These are phyloP conservation scores for Bombus ignitus DNA, from an alignment of 1,140 invertebrate genomes.

Conservation along the genomic window DNA sequence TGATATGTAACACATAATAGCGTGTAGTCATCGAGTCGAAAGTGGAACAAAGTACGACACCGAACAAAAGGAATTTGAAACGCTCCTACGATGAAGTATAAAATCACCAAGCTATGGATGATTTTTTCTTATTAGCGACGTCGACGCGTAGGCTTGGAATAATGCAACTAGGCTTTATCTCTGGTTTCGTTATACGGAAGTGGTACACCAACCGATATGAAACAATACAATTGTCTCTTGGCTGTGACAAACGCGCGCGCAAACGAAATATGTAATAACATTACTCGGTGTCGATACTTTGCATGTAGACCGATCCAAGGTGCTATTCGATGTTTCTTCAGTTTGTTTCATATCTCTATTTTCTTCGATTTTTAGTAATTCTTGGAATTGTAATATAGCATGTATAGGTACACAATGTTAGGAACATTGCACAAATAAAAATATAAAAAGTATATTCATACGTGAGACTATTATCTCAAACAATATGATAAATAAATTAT, in stretches of 20 bases:
- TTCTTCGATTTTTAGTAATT: background rate
- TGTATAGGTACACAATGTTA: background rate
- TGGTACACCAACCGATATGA: constrained; percentile 46
- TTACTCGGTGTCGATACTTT: background rate
- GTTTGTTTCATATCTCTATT: background rate
- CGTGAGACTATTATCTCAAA: no score
- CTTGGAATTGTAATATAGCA: background rate
- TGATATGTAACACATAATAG: background rate
- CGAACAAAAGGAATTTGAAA: background rate
- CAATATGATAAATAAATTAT: no score
- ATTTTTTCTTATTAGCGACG: constrained; percentile 21
- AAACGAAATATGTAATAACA: background rate
- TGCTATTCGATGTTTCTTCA: background rate
- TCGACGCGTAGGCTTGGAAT: constrained; percentile 15
- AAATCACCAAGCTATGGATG: background rate
- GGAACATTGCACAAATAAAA: no score
- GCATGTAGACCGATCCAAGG: background rate
- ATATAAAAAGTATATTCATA: no score
- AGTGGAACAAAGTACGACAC: background rate
- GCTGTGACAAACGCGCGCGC: background rate
- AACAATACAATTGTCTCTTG: constrained; percentile 41
- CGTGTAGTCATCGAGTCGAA: background rate
- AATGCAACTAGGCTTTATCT: constrained; percentile 41
- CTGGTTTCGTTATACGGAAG: constrained; percentile 41
- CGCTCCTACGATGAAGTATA: background rate